Base-by-base conservation (phyloP, 2,113 vertebrate genomes). In the Okapia johnstoni region DNA sequence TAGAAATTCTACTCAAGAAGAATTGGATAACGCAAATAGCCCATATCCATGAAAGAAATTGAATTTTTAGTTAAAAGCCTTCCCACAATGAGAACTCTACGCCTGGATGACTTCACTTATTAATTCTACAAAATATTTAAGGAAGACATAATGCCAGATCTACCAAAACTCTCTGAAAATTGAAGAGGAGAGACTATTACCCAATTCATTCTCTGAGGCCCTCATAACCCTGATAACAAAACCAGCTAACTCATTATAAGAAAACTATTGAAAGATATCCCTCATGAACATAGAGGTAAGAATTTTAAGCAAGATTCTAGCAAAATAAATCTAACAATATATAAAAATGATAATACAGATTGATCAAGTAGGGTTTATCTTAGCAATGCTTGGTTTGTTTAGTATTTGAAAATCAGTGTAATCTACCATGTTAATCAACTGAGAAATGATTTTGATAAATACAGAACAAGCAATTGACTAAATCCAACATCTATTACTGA, bases 121-220 rank as follows among this genome's bases (percentile, higher is more conserved):
- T 87, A 76, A 90, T 94, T 96, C n/a, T 66, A 83, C 50, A 86
- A 73, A 90, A 57, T 1, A 55, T 90, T 90, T 92, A 76, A 89
- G 13, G 26, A 76, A 76, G 43, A 87, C 90, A 90, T 73, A 36
- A 87, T 48, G 48, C 5, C 28, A 86, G 3, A 61, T 84, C 17
- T 83, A 88, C 10, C 50, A 90, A 90, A 88, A 93, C 11, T 23
- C 13, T 55, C 50, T 36, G 43, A 93, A 95, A 88, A 26, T 7
- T 87, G 17, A 94, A 85, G 25, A 81, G 5, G 16, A 14, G 8
- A 93, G 43, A 25, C 57, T 84, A 77, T 6, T 52, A 73, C 30
- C 66, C 57, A 60, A 46, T 6, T 80, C 46, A 85, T 52, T 89
- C 17, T 73, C 3, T 90, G 7, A 85, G 46, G 48, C 3, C 28